Conservation (phyloP, 2,113 vertebrate genomes). For the Thunnus maccoyii region DNA sequence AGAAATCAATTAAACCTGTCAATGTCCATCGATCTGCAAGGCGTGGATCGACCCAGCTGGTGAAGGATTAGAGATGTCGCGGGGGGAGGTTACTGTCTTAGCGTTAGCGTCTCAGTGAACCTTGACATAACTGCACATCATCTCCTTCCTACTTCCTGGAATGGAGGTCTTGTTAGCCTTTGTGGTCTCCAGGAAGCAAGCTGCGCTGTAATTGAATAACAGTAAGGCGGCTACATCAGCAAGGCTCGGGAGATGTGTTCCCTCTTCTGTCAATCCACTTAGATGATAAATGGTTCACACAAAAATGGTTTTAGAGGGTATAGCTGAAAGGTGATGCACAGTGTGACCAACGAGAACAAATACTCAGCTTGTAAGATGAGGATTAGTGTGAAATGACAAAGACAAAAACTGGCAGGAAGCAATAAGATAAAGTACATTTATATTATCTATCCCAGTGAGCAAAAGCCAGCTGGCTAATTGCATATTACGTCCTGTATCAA, state of each 20-base stretch:
- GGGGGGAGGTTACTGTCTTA: constrained; percentile 44
- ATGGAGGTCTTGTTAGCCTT: constrained; percentile 57
- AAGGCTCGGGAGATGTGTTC: constrained; percentile 58
- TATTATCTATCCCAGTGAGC: constrained; percentile 18
- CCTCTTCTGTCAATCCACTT: constrained; percentile 68
- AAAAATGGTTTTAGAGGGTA: constrained; percentile 54
- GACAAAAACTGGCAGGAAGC: constrained; percentile 7
- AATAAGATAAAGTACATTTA: constrained; percentile 16
- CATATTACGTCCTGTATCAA: constrained; percentile 8
- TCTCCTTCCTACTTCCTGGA: constrained; percentile 51
- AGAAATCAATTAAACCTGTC: constrained; percentile 84
- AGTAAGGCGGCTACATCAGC: constrained; percentile 62
- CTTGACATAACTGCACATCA: constrained; percentile 63
- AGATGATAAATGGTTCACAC: constrained; percentile 70
- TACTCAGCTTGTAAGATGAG: constrained; percentile 34
- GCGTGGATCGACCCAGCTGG: constrained; percentile 58
- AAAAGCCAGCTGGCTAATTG: constrained; percentile 18
- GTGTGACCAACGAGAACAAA: constrained; percentile 49
- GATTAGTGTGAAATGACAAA: constrained; percentile 54
- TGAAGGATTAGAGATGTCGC: constrained; percentile 69
- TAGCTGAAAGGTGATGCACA: constrained; percentile 45
- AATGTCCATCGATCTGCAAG: constrained; percentile 77
- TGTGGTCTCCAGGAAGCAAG: constrained; percentile 67
- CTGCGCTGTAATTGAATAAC: constrained; percentile 72
- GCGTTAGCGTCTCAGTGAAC: constrained; percentile 59